phyloP scores from a whole-genome alignment of 2,888 invertebrate genomes.

The Opisthograptis luteolata region DNA sequence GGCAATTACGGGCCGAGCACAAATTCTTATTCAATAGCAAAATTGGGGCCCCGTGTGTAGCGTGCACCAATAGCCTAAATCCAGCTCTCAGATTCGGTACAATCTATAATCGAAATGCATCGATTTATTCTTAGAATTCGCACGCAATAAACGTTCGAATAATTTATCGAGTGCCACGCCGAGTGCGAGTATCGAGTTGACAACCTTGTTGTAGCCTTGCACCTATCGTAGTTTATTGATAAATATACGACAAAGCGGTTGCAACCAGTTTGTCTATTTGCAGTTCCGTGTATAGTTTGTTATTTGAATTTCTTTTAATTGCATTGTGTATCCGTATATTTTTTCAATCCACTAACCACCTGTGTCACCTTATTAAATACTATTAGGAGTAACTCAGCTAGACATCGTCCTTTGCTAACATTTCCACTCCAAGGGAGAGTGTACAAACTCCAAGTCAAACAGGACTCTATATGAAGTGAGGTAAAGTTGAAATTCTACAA shows the following conservation, averaged over 20 bases:
- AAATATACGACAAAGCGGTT: constrained; percentile 7
- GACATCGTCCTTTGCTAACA: background rate
- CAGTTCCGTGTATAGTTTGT: constrained; percentile 2
- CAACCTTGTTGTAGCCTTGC: constrained; percentile 23
- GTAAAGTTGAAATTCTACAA: background rate
- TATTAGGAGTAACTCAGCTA: background rate
- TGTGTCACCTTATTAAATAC: too few relatives aligned
- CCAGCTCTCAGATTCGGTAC: background rate
- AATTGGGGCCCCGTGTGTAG: too few relatives aligned
- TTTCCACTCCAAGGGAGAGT: too few relatives aligned
- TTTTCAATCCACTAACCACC: too few relatives aligned
- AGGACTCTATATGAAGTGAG: background rate
- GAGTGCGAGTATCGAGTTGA: constrained; percentile 16
- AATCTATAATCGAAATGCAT: background rate
- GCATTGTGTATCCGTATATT: too few relatives aligned
- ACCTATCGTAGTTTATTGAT: constrained; percentile 7
- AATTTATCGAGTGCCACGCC: constrained; percentile 7
- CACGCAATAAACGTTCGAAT: constrained; percentile 2
- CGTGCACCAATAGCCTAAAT: background rate
- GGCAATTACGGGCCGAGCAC: too few relatives aligned
- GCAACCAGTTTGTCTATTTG: background rate
- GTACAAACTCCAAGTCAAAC: background rate
- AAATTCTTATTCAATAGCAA: too few relatives aligned
- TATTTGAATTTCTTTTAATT: background rate
- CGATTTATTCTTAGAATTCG: constrained; percentile 13